Percentiles rank a stretch among this genome's conserved stretches.
phyloP scores from a whole-genome alignment of 2,888 invertebrate species.

The Metallyticus violacea region DNA sequence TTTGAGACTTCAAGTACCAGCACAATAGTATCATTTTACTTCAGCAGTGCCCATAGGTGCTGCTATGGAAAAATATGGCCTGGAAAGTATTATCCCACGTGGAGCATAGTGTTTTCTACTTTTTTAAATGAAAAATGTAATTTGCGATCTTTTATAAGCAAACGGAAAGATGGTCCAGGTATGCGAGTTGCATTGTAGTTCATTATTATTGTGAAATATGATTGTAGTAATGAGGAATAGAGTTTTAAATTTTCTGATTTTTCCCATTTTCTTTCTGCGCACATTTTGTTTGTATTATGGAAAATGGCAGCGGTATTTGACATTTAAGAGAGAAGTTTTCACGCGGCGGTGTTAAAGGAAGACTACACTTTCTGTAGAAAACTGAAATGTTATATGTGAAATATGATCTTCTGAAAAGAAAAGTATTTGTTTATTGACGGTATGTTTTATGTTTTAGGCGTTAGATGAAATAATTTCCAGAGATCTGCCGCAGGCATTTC shows the following conservation, averaged over 20 bases:
- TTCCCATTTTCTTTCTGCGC: neutral
- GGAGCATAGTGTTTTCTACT: slow-evolving; percentile 6
- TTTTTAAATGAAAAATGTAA: neutral
- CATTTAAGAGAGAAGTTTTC: neutral
- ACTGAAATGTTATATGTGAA: neutral
- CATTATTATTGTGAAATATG: neutral
- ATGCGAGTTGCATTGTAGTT: neutral
- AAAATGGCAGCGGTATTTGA: slow-evolving; percentile 20
- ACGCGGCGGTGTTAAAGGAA: neutral
- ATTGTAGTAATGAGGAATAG: neutral
- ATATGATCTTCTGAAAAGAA: neutral
- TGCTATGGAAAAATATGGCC: slow-evolving; percentile 19
- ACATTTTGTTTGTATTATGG: neutral
- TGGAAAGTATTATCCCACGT: slow-evolving; percentile 7
- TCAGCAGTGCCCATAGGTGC: no score
- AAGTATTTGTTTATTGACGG: neutral
- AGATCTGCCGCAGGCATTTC: slow-evolving; percentile 74
- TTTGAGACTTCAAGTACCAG: no score
- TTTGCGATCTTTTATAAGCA: neutral
- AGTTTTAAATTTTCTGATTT: neutral
- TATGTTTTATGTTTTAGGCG: slow-evolving; percentile 46
- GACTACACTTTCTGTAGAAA: neutral
- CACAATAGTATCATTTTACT: no score
- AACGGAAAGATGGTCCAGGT: slow-evolving; percentile 22
- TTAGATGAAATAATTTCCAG: slow-evolving; percentile 59